Evolutionary conservation across 2,888 invertebrate genomes (phyloP).

Genomic region (Phyllotreta cruciferae): DNA sequence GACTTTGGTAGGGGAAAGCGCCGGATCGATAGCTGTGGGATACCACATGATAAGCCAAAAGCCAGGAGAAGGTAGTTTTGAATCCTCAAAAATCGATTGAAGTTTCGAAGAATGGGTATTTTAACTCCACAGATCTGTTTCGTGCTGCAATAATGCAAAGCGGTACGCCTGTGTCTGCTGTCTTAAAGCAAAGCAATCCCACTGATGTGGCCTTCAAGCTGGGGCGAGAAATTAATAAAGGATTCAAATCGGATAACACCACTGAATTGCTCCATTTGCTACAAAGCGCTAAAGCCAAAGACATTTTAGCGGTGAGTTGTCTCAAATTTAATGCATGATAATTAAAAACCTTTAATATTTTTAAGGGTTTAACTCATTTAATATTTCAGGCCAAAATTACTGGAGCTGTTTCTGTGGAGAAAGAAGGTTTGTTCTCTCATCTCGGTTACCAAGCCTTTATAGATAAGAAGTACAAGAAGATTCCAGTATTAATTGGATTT

Average conservation of each 20-base stretch:
- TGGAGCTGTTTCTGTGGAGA: constrained; percentile 2
- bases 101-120: no score
- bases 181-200: background rate
- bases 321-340: no score
- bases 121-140: constrained; percentile 1
- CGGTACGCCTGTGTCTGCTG: background rate
- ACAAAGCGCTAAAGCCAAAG: no score
- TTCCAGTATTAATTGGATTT: constrained; percentile 16
- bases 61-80: background rate
- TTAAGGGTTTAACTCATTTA: background rate
- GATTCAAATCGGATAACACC: no score
- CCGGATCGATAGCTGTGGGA: constrained; percentile 66
- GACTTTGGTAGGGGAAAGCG: constrained; percentile 72
- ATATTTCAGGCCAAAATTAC: background rate
- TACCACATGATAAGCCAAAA: constrained; percentile 22
- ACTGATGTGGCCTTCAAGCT: background rate
- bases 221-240: no score
- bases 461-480: constrained; percentile 7
- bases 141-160: constrained; percentile 8
- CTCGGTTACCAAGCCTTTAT: constrained; percentile 8
- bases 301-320: no score
- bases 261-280: no score
- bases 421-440: background rate
- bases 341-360: no score
- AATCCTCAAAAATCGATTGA: background rate